Conservation (phyloP, 2,113 vertebrate genomes). For the Sylvilagus bachmani region DNA sequence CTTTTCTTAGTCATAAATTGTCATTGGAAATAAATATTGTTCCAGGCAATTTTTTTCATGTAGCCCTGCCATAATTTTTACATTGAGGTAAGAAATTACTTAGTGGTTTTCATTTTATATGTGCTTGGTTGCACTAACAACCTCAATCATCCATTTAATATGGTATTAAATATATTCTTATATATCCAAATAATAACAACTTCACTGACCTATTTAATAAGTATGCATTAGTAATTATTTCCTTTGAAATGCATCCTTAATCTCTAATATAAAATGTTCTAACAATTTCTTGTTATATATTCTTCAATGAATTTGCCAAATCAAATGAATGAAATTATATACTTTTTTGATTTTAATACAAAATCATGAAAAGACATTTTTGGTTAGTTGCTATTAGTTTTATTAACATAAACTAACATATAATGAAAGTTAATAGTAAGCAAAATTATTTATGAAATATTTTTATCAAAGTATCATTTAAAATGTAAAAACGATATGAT, state of each 20-base stretch:
- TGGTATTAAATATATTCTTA: not conserved
- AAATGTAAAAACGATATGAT: not conserved
- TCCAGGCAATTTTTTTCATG: not conserved
- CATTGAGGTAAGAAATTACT: not conserved
- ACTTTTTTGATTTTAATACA: not conserved
- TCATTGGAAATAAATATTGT: not conserved
- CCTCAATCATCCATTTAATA: not conserved
- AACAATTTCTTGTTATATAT: not conserved
- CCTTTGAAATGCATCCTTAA: not conserved
- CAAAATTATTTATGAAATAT: not conserved
- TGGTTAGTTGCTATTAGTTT: not conserved
- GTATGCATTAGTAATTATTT: not conserved
- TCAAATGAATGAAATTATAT: not conserved
- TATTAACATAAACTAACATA: not conserved
- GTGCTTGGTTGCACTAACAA: not conserved
- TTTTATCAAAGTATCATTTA: slow-evolving; percentile 14
- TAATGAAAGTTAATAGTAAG: not conserved
- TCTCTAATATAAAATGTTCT: not conserved
- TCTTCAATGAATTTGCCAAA: slow-evolving; percentile 17
- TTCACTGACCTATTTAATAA: not conserved
- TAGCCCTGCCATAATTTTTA: not conserved
- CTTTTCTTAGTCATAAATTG: slow-evolving; percentile 3
- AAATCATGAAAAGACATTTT: not conserved
- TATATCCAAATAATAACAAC: not conserved
- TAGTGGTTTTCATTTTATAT: not conserved